phyloP scores from a whole-genome alignment of 2,797 vertebrate species.

The Atherinosoma microstoma region DNA sequence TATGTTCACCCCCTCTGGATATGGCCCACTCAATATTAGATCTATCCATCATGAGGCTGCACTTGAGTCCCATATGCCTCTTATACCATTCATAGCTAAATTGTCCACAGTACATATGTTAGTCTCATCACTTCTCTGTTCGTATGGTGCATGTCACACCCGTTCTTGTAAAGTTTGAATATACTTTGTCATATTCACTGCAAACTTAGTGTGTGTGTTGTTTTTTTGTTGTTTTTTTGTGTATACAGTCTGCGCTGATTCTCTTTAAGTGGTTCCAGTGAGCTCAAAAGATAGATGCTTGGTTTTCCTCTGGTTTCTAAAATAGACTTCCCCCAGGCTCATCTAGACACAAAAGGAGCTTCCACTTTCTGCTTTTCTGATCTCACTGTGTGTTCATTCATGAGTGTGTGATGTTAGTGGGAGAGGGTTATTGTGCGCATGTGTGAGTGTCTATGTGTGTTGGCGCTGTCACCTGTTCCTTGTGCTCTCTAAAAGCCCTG shows the following conservation, averaged over 20 bases:
- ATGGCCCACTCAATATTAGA: conserved; percentile 71
- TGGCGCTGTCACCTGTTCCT: conserved; percentile 84
- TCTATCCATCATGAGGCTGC: conserved; percentile 69
- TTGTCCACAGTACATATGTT: conserved; percentile 67
- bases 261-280: conserved; percentile 67
- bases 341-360: conserved; percentile 67
- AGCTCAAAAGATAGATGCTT: conserved; percentile 69
- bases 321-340: conserved; percentile 61
- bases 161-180: conserved; percentile 64
- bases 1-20: conserved; percentile 73
- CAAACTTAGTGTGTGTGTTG: conserved; percentile 41
- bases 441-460: conserved; percentile 53
- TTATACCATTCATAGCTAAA: conserved; percentile 52
- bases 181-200: conserved; percentile 63
- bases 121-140: conserved; percentile 66
- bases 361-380: conserved; percentile 71
- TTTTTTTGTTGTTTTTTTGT: conserved; percentile 33
- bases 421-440: conserved; percentile 27
- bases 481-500: conserved; percentile 44
- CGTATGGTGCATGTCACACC: conserved; percentile 63
- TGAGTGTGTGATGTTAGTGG: conserved; percentile 24
- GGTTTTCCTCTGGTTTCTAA: conserved; percentile 53
- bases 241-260: conserved; percentile 42
- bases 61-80: conserved; percentile 55
- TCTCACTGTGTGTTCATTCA: conserved; percentile 67